Percentiles rank a stretch among this genome's conserved stretches.
Evolutionary conservation across 2,113 vertebrate genomes (phyloP).

Genomic region (Neolamprologus toae): DNA sequence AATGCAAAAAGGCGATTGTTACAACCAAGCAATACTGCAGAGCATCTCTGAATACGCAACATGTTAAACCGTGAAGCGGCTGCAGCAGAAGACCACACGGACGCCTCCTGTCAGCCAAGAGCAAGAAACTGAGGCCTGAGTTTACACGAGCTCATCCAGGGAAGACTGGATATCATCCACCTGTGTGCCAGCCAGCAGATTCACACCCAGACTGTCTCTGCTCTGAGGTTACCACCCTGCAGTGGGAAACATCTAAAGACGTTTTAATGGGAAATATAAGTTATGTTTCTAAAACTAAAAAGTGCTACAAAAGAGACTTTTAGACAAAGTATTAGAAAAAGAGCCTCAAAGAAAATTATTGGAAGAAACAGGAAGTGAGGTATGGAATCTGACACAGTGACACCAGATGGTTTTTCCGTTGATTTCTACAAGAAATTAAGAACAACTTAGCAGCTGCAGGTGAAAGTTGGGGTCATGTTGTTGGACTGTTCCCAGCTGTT

Average conservation of each 20-base stretch:
- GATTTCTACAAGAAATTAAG: not conserved
- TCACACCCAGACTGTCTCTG: not conserved
- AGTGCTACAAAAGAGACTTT: not conserved
- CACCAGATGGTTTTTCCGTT: not conserved
- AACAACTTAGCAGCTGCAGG: not conserved
- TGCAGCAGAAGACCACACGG: not conserved
- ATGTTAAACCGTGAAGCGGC: not conserved
- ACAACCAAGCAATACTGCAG: not conserved
- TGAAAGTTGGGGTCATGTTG: not conserved
- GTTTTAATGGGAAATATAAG: not conserved
- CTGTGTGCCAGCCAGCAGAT: not conserved
- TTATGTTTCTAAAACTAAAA: not conserved
- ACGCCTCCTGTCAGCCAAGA: not conserved
- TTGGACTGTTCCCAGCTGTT: not conserved
- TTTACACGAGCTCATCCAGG: not conserved
- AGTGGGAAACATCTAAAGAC: not conserved
- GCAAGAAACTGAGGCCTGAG: accelerated
- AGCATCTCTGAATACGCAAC: not conserved
- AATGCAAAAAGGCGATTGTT: not conserved
- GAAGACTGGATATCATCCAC: not conserved
- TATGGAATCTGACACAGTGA: not conserved
- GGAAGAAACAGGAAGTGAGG: not conserved
- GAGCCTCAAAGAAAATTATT: not conserved
- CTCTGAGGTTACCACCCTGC: not conserved
- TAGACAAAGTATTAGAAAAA: not conserved